Conservation (phyloP, 2,113 vertebrate genomes). For the Conger conger region DNA sequence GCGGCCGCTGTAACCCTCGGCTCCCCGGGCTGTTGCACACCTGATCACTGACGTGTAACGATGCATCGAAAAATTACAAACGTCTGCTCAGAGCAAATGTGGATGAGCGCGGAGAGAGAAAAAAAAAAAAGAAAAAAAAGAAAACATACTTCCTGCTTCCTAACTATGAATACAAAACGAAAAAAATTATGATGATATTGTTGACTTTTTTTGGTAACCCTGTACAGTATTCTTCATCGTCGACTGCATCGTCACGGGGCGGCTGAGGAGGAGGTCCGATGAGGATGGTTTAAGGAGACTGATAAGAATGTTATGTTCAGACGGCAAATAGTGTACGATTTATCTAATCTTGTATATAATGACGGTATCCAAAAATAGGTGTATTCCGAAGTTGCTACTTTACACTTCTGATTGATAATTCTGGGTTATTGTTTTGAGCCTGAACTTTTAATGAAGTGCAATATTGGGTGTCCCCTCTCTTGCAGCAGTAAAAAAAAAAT, state of each 20-base stretch:
- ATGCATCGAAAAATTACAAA: slow-evolving; percentile 59
- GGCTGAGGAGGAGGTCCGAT: slow-evolving; percentile 78
- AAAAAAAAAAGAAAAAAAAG: slow-evolving; percentile 44
- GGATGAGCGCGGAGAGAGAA: slow-evolving; percentile 63
- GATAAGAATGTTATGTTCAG: slow-evolving; percentile 85
- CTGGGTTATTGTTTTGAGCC: slow-evolving; percentile 98
- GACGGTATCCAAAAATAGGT: slow-evolving; percentile 94
- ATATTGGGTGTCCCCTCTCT: slow-evolving; percentile 99
- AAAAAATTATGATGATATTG: slow-evolving; percentile 79
- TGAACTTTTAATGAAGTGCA: slow-evolving; percentile 99
- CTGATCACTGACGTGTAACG: slow-evolving; percentile 75
- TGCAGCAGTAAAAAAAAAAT: slow-evolving; percentile 96
- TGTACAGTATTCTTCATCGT: slow-evolving; percentile 90
- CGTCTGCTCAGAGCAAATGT: slow-evolving; percentile 70
- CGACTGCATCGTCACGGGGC: slow-evolving; percentile 84
- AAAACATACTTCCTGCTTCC: slow-evolving; percentile 68
- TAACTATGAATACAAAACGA: slow-evolving; percentile 67
- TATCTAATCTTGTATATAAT: slow-evolving; percentile 97
- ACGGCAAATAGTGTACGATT: slow-evolving; percentile 91
- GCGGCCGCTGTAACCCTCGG: slow-evolving; percentile 89
- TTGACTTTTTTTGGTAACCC: slow-evolving; percentile 90
- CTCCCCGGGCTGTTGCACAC: slow-evolving; percentile 86
- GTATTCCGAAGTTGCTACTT: slow-evolving; percentile 97
- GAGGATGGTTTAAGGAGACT: slow-evolving; percentile 85
- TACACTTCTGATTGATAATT: slow-evolving; percentile 98